Evolutionary conservation across 2,797 vertebrate genomes (phyloP).

Genomic region (Platyrinchus mystaceus): DNA sequence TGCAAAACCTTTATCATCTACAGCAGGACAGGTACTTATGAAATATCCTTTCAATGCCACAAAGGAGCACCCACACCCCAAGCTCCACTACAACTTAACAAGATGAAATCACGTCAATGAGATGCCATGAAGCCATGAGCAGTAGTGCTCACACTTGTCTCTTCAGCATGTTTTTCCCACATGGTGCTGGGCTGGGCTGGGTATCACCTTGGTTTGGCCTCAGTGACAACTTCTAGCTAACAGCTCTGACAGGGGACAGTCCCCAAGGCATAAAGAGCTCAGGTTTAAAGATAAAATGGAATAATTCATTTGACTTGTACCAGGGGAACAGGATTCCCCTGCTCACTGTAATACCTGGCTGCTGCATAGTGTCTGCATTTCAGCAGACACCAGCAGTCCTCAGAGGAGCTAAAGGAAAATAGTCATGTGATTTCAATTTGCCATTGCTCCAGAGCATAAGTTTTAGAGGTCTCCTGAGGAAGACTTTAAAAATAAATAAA

Average conservation of each 20-base stretch:
- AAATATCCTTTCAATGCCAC: background rate
- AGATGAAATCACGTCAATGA: background rate
- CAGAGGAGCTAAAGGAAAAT: background rate
- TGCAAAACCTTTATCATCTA: background rate
- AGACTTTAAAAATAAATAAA: background rate
- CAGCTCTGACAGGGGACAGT: background rate
- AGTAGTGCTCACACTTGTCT: background rate
- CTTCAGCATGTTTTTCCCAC: background rate
- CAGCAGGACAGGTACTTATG: background rate
- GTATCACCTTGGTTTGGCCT: background rate
- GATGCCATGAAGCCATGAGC: rapidly evolving
- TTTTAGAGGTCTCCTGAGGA: background rate
- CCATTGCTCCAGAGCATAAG: background rate
- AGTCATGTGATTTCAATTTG: background rate
- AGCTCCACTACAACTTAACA: background rate
- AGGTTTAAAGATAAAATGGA: background rate
- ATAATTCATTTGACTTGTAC: background rate
- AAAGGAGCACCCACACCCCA: background rate
- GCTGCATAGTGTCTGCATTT: background rate
- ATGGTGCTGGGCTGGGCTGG: background rate
- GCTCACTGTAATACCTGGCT: background rate
- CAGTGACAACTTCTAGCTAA: background rate
- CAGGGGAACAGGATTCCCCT: background rate
- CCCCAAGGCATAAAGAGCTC: background rate
- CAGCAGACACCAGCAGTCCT: background rate